A percentile compares a stretch with the other conserved stretches of the same genome.
Conservation (phyloP, 2,797 vertebrate species). For the Crypturellus tataupa region DNA sequence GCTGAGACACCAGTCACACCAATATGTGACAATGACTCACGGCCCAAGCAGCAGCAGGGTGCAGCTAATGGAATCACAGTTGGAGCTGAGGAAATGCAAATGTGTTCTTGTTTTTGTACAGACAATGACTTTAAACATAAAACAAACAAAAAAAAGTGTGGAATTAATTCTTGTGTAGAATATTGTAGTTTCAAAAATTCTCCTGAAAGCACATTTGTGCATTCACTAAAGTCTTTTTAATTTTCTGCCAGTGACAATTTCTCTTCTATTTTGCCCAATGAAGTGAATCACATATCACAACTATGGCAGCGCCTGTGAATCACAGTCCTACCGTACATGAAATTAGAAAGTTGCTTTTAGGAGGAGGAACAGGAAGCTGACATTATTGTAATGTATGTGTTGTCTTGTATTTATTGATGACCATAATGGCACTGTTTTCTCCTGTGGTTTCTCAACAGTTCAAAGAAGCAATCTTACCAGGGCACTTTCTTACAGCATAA, state of each 20-base stretch:
- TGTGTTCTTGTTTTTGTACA: background rate
- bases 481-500: background rate
- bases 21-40: conserved; percentile 24
- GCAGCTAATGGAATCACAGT: background rate
- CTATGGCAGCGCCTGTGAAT: background rate
- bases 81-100: conserved; percentile 13
- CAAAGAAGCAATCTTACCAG: background rate
- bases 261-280: background rate
- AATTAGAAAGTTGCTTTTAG: background rate
- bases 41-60: background rate
- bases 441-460: background rate
- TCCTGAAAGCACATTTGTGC: background rate
- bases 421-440: background rate
- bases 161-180: background rate
- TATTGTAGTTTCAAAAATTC: background rate
- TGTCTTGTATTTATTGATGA: background rate
- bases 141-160: background rate
- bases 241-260: background rate
- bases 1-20: background rate
- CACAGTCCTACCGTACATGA: background rate
- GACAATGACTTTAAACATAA: background rate
- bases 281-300: background rate
- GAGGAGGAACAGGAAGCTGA: background rate
- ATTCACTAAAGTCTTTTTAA: background rate
- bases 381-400: background rate